phyloP scores from a whole-genome alignment of 2,888 invertebrate genomes.

The Drosophila flavopinicola region DNA sequence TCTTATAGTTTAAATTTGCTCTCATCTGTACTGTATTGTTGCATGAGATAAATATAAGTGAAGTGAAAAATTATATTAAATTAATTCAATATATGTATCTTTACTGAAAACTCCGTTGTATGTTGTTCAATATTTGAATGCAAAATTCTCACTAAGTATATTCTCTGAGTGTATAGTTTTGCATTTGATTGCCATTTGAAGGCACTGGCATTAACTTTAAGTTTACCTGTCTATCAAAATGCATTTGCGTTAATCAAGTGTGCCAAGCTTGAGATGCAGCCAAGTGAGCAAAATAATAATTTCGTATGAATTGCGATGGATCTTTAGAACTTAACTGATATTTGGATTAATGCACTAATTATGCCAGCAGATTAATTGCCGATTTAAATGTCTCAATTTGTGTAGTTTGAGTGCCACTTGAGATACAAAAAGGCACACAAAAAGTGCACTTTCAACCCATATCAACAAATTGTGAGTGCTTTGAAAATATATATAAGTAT shows the following conservation, averaged over 20 bases:
- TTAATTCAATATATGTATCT: too few relatives aligned
- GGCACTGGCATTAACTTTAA: conserved; percentile 9
- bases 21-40: too few relatives aligned
- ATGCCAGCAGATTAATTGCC: conserved; percentile 26
- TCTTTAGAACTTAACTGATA: conserved; percentile 25
- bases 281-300: conserved; percentile 34
- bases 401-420: conserved; percentile 35
- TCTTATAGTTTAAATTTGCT: too few relatives aligned
- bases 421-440: conserved; percentile 22
- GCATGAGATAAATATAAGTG: too few relatives aligned
- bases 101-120: too few relatives aligned
- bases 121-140: too few relatives aligned
- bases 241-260: conserved; percentile 27
- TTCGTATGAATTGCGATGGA: conserved; percentile 20
- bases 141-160: too few relatives aligned
- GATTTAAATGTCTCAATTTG: conserved; percentile 28
- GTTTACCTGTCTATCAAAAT: conserved; percentile 23
- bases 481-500: conserved; percentile 2
- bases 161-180: not conserved
- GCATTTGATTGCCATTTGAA: conserved; percentile 12
- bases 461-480: conserved; percentile 42
- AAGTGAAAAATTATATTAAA: too few relatives aligned
- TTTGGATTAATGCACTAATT: conserved; percentile 33
- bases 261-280: conserved; percentile 27
- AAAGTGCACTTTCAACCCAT: conserved; percentile 27